Percentiles rank a stretch among this genome's conserved stretches.
phyloP scores from a whole-genome alignment of 2,113 vertebrate species.

The Cairina moschata region DNA sequence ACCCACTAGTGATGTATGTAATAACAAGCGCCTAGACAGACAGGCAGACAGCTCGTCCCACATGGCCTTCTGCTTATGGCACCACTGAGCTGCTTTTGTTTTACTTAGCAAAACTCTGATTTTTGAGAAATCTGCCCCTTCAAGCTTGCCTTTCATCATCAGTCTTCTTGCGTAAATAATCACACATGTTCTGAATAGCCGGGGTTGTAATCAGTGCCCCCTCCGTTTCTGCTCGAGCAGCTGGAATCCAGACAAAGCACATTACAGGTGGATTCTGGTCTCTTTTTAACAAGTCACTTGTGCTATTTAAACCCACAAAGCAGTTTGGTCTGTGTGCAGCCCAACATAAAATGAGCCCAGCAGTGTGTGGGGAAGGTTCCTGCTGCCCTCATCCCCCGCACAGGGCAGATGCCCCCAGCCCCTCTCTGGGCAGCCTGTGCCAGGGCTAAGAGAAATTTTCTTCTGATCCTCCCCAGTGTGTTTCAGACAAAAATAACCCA shows the following conservation, averaged over 20 bases:
- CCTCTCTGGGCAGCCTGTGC: too few species aligned
- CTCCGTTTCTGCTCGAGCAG: neutral
- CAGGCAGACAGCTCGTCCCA: neutral
- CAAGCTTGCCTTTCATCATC: constrained; percentile 30
- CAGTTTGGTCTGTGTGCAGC: neutral
- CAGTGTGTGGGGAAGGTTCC: neutral
- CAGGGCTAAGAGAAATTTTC: neutral
- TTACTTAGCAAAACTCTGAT: neutral
- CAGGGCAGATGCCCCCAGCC: neutral
- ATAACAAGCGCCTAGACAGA: neutral
- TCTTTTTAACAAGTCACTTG: neutral
- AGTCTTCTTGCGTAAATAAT: constrained; percentile 2
- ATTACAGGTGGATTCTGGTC: neutral
- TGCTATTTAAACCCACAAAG: neutral
- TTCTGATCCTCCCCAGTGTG: neutral
- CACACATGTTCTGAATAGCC: neutral
- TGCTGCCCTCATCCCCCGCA: neutral
- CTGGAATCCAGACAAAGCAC: constrained; percentile 17
- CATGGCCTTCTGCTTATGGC: neutral
- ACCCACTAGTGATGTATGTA: fast-evolving
- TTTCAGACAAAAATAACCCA: neutral
- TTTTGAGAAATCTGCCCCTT: constrained; percentile 1
- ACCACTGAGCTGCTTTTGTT: neutral
- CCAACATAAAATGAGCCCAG: neutral
- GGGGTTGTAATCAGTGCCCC: neutral